Base-by-base conservation (phyloP, 1,140 invertebrate species). In the Limonius californicus region DNA sequence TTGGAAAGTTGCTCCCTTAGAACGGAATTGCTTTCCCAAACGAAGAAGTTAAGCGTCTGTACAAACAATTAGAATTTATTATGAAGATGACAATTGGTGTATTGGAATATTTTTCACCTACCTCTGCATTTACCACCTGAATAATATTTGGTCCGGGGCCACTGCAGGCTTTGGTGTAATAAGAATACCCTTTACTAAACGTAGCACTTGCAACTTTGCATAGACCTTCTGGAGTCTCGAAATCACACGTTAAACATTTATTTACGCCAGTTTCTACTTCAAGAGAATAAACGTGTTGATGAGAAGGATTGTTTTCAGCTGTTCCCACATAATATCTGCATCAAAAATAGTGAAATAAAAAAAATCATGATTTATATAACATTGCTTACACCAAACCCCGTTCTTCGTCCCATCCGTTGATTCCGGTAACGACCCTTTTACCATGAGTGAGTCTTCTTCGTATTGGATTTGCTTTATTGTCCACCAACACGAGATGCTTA, bases 331-430 rank as follows among this genome's bases (percentile, higher is more conserved):
- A 89, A 77, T 87, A 89, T 27, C 87, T 89, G n/a, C n/a, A n/a
- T n/a, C n/a, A 76, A 27, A 82, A 80, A 57, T 63, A 57, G 2
- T 14, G 15, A 16, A 55, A 7, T 21, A 18, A 27, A n/a, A 15
- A 39, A 23, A 47, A 14, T 27, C 1, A 43, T 57, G 19, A 18
- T 57, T n/a, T 14, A 16, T 14, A 6, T 12, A 12, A 39, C 11
- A 39, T 39, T 23, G 14, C 82, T 85, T 77, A 89, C 82, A 91
- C 81, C 35, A 80, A 73, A 62, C 84, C 76, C 35, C 80, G 81
- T 32, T 82, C 75, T 61, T 86, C 74, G 69, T 92, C 87, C 87
- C 89, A 94, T 16, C 84, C 80, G 0, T 90, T 75, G 62, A 96
- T 88, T 64, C 87, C 82, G 9, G 83, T 84, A n/a, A 95, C 91